These are phyloP conservation scores for Monodelphis domestica DNA, from an alignment of 2,797 vertebrate species.

Conservation along the genomic window DNA sequence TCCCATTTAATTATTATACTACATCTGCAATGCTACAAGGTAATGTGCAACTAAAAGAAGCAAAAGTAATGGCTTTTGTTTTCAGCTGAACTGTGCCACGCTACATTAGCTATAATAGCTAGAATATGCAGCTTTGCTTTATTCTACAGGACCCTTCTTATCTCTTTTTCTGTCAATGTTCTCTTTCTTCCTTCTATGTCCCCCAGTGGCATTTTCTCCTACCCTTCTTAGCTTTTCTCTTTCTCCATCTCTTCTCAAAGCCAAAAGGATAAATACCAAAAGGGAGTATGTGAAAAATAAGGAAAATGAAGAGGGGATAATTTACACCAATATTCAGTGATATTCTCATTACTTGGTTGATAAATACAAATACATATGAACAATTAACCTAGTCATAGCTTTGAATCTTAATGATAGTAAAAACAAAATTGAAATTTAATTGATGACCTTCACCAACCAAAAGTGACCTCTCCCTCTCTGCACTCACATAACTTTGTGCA, in stretches of 20 bases:
- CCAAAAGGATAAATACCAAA: neutral
- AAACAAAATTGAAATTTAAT: neutral
- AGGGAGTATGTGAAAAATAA: neutral
- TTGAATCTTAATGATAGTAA: neutral
- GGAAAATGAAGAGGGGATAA: neutral
- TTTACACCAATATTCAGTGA: neutral
- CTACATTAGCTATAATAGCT: neutral
- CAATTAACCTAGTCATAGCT: neutral
- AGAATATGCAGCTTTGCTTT: accelerated
- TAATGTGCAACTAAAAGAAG: slow-evolving; percentile 68
- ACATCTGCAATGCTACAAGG: slow-evolving; percentile 97
- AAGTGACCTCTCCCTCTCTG: neutral
- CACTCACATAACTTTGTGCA: neutral
- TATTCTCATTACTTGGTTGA: neutral
- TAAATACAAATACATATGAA: neutral
- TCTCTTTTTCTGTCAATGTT: neutral
- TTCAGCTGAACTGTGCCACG: neutral
- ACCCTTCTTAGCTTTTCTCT: neutral
- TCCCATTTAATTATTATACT: slow-evolving; percentile 97
- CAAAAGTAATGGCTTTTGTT: neutral
- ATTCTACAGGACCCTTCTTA: accelerated
- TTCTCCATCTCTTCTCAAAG: neutral
- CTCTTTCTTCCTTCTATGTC: accelerated
- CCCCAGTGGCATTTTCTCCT: neutral
- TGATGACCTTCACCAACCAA: neutral